A percentile compares a stretch with the other conserved stretches of the same genome.
Conservation (phyloP, 2,888 invertebrate species). For the Microctonus brassicae region DNA sequence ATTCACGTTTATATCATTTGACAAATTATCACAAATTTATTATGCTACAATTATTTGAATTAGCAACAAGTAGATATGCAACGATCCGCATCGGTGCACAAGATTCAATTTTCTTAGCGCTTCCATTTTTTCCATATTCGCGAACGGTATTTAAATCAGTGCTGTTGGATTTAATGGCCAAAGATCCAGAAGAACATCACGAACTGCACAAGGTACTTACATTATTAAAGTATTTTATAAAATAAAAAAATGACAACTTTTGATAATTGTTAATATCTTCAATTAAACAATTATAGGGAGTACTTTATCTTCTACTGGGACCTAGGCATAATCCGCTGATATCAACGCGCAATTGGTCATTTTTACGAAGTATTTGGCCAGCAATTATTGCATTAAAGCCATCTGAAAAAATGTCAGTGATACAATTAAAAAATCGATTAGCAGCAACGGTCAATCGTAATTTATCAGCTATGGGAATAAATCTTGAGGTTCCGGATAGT, state of each 20-base stretch:
- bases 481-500: constrained; percentile 72
- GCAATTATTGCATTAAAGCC: constrained; percentile 82
- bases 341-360: constrained; percentile 83
- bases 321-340: constrained; percentile 77
- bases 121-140: constrained; percentile 79
- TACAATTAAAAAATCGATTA: constrained; percentile 73
- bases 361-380: constrained; percentile 82
- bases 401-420: constrained; percentile 88
- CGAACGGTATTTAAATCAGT: constrained; percentile 78
- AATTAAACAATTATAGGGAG: constrained; percentile 77
- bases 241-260: background rate
- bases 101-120: constrained; percentile 74
- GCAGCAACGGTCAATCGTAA: constrained; percentile 73
- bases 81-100: constrained; percentile 80
- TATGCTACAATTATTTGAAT: constrained; percentile 74
- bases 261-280: background rate
- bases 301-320: constrained; percentile 81
- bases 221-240: constrained; percentile 1
- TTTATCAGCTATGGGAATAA: constrained; percentile 77
- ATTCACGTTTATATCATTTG: constrained; percentile 70
- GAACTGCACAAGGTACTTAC: constrained; percentile 77
- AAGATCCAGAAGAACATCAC: constrained; percentile 75
- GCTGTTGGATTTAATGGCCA: constrained; percentile 74
- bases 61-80: constrained; percentile 79
- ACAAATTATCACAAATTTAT: constrained; percentile 76